A percentile compares a stretch with the other conserved stretches of the same genome.
These are phyloP conservation scores for Pristiophorus japonicus DNA, from an alignment of 2,113 vertebrate species.

Conservation along the genomic window DNA sequence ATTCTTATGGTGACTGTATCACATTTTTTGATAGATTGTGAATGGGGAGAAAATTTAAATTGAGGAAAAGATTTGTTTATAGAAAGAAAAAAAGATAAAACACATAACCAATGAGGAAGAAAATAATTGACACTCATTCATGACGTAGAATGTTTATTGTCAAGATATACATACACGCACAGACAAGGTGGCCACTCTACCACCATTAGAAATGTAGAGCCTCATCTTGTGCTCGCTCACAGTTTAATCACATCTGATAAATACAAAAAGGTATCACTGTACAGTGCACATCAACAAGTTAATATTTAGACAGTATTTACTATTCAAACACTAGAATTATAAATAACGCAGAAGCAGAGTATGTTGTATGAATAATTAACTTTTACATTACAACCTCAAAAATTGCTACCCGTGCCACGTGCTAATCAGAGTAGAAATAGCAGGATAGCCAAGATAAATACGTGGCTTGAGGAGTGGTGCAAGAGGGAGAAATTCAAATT, in stretches of 20 bases:
- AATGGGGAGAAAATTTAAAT: not conserved
- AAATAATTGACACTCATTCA: not conserved
- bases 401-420: no score
- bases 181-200: no score
- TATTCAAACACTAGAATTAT: conserved; percentile 14
- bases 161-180: not conserved
- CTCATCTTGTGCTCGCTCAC: not conserved
- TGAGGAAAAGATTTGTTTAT: not conserved
- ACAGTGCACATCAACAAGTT: not conserved
- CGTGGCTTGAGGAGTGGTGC: no score
- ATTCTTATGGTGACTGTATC: not conserved
- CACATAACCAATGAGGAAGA: not conserved
- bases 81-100: not conserved
- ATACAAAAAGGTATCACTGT: not conserved
- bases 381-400: not conserved
- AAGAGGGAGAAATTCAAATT: no score
- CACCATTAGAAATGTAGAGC: not conserved
- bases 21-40: not conserved
- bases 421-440: no score
- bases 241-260: not conserved
- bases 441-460: no score
- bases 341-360: not conserved
- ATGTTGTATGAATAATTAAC: not conserved
- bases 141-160: not conserved
- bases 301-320: conserved; percentile 6